Evolutionary conservation across 2,888 invertebrate species (phyloP), one percentile per base, ranked within the genome.

Genomic region (Drosophila rubida): DNA sequence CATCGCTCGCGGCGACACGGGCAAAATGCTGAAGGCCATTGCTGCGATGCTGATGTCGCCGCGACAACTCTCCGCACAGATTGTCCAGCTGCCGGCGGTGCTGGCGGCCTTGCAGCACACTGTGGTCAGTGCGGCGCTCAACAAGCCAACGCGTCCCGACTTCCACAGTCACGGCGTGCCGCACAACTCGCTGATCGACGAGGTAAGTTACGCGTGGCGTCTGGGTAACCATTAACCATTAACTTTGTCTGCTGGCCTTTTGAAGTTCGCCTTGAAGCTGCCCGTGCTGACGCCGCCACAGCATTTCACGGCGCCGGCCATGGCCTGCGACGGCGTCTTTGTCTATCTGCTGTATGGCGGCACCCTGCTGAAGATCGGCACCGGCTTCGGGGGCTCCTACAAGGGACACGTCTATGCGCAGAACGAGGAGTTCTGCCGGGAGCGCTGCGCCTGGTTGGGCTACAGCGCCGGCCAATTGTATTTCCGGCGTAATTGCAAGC

Each of bases 1-100:
- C 11, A 96, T 99, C 48, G 98, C 98, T 1, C 94, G 97, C 58
- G 99, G 99, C 4, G 97, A 98, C 90, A 97, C 98, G 8, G 97
- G 97, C 65, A 96, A 97, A 88, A 95, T 97, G 82, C 93, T 99
- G 5, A 95, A 95, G 81, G 97, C 98, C 4, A 94, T 97, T 35
- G 95, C 97, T 3, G 96, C 97, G 23, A 93, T 98, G 72, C 94
- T 97, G 42, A 98, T 98, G 96, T 96, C 96, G 55, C 95, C 96
- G 0, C 93, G 95, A 78, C 93, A 94, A 48, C 92, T 97, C 19
- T 95, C 96, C 3, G 93, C 95, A 54, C 97, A 97, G 93, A 94
- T 95, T 90, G 95, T 98, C 75, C 95, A 96, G 93, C 94, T 97
- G 93, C 98, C 98, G 53, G 94, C 94, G 27, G 97, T 98, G 37